Percentiles rank a stretch among this genome's conserved stretches.
phyloP scores from a whole-genome alignment of 35 echinoderm and acorn worm species.

The Anneissia japonica region DNA sequence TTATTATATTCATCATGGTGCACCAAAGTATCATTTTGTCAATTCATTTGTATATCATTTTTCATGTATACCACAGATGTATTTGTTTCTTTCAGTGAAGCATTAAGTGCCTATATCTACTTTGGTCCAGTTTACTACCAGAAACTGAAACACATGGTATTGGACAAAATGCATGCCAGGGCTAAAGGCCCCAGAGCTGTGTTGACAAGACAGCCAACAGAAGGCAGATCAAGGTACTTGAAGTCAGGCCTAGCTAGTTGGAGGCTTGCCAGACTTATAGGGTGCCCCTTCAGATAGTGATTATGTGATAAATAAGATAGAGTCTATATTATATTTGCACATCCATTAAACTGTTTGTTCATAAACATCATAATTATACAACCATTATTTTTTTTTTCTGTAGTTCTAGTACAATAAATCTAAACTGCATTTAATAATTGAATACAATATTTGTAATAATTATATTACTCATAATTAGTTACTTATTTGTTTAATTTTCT shows the following conservation, averaged over 20 bases:
- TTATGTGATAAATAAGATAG: too few species aligned
- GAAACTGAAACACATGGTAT: constrained; percentile 98
- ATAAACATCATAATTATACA: too few species aligned
- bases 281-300: too few species aligned
- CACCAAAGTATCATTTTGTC: background rate
- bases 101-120: constrained; percentile 96
- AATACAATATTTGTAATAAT: too few species aligned
- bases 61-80: background rate
- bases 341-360: too few species aligned
- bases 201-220: constrained; percentile 91
- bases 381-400: too few species aligned
- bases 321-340: too few species aligned
- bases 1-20: too few species aligned
- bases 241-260: background rate
- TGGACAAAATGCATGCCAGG: constrained; percentile 99
- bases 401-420: too few species aligned
- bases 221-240: constrained; percentile 88
- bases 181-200: constrained; percentile 95
- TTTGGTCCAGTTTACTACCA: constrained; percentile 99
- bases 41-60: background rate
- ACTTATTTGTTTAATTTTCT: background rate
- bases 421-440: too few species aligned
- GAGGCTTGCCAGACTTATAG: too few species aligned
- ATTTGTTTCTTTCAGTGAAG: constrained; percentile 53
- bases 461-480: too few species aligned